phyloP scores from a whole-genome alignment of 37 sponge, comb jelly and placozoan genomes.

The Trichoplax adhaerens region DNA sequence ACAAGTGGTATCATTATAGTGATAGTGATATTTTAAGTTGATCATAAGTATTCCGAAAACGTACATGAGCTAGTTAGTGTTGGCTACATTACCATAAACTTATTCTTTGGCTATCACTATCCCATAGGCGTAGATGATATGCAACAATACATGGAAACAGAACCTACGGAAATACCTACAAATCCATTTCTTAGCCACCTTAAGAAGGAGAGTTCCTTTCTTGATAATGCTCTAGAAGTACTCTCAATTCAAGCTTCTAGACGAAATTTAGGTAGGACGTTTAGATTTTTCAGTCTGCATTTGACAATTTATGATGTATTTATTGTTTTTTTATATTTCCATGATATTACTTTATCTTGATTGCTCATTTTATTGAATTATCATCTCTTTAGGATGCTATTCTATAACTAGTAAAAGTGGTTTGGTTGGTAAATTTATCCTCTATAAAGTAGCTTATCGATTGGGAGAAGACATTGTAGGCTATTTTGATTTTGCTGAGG shows the following conservation, averaged over 20 bases:
- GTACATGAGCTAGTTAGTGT: no score
- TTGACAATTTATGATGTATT: no score
- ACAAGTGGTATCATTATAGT: background rate
- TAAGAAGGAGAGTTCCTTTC: constrained; percentile 18
- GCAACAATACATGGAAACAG: no score
- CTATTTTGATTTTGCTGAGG: constrained; percentile 36
- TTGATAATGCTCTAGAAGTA: constrained; percentile 31
- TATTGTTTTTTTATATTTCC: background rate
- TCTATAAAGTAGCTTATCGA: constrained; percentile 47
- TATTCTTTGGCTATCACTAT: no score
- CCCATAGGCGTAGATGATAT: no score
- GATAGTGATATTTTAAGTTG: constrained; percentile 2
- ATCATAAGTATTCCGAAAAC: background rate
- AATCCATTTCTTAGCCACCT: no score
- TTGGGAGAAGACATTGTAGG: constrained; percentile 62
- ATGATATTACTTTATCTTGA: background rate
- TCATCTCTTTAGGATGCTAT: constrained; percentile 29
- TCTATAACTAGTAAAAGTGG: constrained; percentile 41
- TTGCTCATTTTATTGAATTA: background rate
- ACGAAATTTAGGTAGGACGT: constrained; percentile 24
- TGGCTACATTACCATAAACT: no score
- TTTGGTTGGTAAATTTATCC: constrained; percentile 27
- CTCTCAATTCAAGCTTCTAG: constrained; percentile 30
- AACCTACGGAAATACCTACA: no score
- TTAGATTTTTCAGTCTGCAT: no score